Conservation (phyloP, 2,113 vertebrate genomes). For the Gadus chalcogrammus region DNA sequence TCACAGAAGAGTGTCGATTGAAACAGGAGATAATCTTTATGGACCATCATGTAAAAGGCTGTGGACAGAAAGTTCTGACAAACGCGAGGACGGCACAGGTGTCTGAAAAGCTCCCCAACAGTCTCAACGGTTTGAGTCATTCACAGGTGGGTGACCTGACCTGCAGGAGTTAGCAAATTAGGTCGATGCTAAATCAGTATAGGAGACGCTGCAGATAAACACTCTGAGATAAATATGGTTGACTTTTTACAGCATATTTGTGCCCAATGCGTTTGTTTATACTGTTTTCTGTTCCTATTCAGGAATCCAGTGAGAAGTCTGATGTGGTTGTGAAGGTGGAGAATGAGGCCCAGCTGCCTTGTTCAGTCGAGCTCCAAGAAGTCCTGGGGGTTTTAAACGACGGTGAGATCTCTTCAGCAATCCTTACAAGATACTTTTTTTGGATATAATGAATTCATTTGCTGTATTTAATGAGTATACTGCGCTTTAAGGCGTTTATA, state of each 20-base stretch:
- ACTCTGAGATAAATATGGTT: too few species aligned
- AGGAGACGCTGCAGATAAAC: too few species aligned
- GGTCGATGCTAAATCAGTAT: background rate
- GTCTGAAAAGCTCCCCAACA: background rate
- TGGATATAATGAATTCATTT: too few species aligned
- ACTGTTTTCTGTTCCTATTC: background rate
- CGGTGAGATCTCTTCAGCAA: conserved; percentile 27
- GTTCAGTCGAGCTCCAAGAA: conserved; percentile 29
- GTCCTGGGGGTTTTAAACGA: conserved; percentile 23
- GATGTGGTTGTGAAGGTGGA: conserved; percentile 48
- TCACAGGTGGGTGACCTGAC: conserved; percentile 35
- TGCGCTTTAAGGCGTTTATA: too few species aligned
- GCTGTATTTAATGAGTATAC: too few species aligned
- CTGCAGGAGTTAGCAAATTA: background rate
- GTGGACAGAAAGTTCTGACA: conserved; percentile 22
- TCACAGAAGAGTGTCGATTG: conserved; percentile 21
- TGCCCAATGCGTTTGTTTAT: background rate
- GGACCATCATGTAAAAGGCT: conserved; percentile 41
- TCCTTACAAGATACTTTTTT: background rate
- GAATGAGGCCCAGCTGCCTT: conserved; percentile 14
- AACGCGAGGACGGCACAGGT: background rate
- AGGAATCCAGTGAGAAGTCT: conserved; percentile 27
- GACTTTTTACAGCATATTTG: too few species aligned
- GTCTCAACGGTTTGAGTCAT: conserved; percentile 16
- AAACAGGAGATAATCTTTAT: conserved; percentile 44